A percentile compares a stretch with the other conserved stretches of the same genome.
Conservation (phyloP, 2,113 vertebrate species). For the Sigmodon hispidus region DNA sequence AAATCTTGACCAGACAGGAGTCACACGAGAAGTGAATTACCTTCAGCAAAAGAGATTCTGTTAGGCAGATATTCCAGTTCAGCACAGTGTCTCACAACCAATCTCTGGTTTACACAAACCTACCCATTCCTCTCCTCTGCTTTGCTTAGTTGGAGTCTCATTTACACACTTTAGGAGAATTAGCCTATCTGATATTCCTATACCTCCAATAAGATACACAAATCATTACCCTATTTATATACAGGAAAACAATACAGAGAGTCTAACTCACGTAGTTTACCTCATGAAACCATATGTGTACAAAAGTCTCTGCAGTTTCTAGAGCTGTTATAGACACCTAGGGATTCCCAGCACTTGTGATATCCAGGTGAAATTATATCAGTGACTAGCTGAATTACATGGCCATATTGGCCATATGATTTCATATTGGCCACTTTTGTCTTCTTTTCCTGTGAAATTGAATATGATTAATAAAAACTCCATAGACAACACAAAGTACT, state of each 20-base stretch:
- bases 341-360: background rate
- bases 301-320: rapidly evolving
- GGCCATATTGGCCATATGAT: no score
- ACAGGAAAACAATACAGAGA: background rate
- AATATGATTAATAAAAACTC: background rate
- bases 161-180: background rate
- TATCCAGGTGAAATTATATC: background rate
- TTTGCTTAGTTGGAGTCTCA: background rate
- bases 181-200: no score
- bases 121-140: background rate
- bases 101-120: background rate
- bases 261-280: background rate
- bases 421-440: background rate
- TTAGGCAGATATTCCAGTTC: background rate
- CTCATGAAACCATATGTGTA: background rate
- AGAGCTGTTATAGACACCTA: background rate
- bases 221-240: background rate
- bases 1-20: background rate
- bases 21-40: background rate
- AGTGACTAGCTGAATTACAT: background rate
- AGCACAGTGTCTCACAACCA: background rate
- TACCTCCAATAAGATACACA: background rate
- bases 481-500: background rate
- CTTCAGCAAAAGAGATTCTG: background rate
- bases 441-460: background rate